Conservation (phyloP, 2,888 invertebrate genomes). For the Eupithecia abbreviata region DNA sequence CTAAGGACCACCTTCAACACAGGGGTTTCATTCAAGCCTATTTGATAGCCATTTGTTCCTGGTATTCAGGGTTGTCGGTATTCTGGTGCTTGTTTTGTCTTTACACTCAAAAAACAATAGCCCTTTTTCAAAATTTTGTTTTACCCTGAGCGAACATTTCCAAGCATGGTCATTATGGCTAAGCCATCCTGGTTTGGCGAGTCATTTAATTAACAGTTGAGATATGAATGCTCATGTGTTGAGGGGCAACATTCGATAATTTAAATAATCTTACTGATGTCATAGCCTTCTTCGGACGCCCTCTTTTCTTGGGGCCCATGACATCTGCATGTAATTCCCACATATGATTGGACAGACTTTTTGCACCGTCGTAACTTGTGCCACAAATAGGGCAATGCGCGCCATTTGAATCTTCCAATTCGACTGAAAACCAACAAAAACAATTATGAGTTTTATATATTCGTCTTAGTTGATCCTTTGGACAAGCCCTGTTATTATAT, state of each 20-base stretch:
- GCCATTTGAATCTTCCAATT: slow-evolving; percentile 29
- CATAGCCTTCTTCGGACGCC: slow-evolving; percentile 70
- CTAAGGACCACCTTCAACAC: neutral
- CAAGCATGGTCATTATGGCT: neutral
- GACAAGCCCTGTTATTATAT: neutral
- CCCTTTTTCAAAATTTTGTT: neutral
- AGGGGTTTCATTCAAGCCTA: neutral
- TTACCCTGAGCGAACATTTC: neutral
- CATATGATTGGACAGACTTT: slow-evolving; percentile 70
- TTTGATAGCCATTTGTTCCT: no score
- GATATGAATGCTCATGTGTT: neutral
- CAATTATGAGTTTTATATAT: neutral
- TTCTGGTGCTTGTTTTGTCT: no score
- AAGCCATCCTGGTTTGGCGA: neutral
- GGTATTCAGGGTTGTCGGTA: no score
- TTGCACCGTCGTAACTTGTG: slow-evolving; percentile 62
- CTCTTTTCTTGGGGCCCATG: slow-evolving; percentile 77
- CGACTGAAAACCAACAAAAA: slow-evolving; percentile 49
- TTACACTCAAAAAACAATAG: no score
- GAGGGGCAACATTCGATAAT: neutral
- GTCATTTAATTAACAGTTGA: neutral
- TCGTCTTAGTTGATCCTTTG: neutral
- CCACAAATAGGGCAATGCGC: slow-evolving; percentile 61
- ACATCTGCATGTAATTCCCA: slow-evolving; percentile 69
- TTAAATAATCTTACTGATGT: slow-evolving; percentile 60